A percentile compares a stretch with the other conserved stretches of the same genome.
phyloP scores from a whole-genome alignment of 2,797 vertebrate species.

The Glossophaga mutica region DNA sequence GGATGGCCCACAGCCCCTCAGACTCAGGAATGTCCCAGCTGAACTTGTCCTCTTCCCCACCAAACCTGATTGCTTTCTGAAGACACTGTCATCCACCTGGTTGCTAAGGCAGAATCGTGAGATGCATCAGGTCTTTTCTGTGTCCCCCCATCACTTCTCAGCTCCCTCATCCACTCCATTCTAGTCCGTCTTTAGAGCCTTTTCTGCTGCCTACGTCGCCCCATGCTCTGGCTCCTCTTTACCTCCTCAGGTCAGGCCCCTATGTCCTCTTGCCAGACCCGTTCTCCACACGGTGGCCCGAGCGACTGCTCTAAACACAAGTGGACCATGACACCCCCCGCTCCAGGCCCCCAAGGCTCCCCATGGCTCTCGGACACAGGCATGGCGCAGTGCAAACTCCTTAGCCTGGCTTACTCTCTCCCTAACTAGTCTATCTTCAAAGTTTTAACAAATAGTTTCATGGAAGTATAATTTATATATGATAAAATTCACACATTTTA shows the following conservation, averaged over 20 bases:
- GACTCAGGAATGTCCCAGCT: not conserved
- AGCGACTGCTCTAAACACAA: not conserved
- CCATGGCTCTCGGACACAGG: not conserved
- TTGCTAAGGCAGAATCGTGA: not conserved
- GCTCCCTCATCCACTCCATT: not conserved
- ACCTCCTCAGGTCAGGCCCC: not conserved
- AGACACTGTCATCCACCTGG: not conserved
- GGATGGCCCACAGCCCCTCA: not conserved
- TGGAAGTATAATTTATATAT: not conserved
- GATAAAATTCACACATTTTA: not conserved
- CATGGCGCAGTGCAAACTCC: not conserved
- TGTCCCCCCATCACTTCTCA: not conserved
- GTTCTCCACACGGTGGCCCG: not conserved
- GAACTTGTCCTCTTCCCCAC: not conserved
- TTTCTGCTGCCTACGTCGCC: not conserved
- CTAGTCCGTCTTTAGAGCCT: not conserved
- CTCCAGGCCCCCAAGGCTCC: not conserved
- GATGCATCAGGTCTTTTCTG: not conserved
- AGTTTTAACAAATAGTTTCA: not conserved
- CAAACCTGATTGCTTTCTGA: not conserved
- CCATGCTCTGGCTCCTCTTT: not conserved
- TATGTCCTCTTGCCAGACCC: not conserved
- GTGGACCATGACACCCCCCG: not conserved
- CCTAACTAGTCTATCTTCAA: not conserved
- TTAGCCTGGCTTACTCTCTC: not conserved